Evolutionary conservation across 2,797 vertebrate species (phyloP), one percentile per base, ranked within the genome.

Genomic region (Leptodactylus fallax): DNA sequence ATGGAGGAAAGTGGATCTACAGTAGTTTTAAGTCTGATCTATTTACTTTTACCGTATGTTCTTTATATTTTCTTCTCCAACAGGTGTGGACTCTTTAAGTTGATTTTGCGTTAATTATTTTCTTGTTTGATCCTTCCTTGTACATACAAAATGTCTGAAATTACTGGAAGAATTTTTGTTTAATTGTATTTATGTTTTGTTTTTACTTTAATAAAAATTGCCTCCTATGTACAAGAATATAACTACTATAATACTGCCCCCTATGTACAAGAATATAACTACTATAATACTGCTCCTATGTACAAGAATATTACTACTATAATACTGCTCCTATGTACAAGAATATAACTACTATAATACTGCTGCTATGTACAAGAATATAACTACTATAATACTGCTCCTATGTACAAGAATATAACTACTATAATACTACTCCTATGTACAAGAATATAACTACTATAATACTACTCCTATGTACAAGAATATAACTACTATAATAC

Each of bases 341-440:
- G 63, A 67, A 69, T 69, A 69, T 27, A 69, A 69, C 65, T 69
- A 27, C 65, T 69, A 69, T 69, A 69, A 69, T 69, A 69, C 65
- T 69, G 65, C 25, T 16, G 23, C 12, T 69, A 69, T 69, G 23
- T 69, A 36, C 65, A 69, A 69, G 65, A 69, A 69, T 69, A 69
- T 69, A 69, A 69, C 65, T 69, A 69, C 65, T 69, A 69, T 69
- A 65, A 71, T 71, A 71, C 27, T 71, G 27, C 67, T 16, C 65
- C 65, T 69, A 69, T 69, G 23, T 69, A 69, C 65, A 69, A 27
- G 65, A 69, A 69, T 27, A 69, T 69, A 69, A 69, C 23, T 65
- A 65, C 63, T 23, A 65, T 65, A 65, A 25, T 65, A 65, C 63
- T 65, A 10, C 65, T 27, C 65, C 25, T 69, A 69, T 69, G 23